A percentile compares a stretch with the other conserved stretches of the same genome.
Conservation (phyloP, 2,113 vertebrate species). For the Pycnonotus jocosus region DNA sequence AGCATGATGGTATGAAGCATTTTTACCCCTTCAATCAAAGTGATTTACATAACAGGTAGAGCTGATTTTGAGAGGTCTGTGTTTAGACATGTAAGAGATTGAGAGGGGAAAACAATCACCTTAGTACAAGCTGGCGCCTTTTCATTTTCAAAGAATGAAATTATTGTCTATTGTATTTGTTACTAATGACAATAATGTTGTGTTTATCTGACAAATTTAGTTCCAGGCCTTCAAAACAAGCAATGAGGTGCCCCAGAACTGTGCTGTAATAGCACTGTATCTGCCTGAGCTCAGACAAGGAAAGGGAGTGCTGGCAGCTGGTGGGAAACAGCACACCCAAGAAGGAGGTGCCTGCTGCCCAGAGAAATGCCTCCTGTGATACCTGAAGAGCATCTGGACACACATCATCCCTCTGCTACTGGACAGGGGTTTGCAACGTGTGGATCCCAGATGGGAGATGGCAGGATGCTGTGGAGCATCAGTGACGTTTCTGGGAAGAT, state of each 20-base stretch:
- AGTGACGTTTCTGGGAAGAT: not conserved
- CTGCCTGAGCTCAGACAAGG: not conserved
- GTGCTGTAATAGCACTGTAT: fast-evolving
- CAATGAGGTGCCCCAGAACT: not conserved
- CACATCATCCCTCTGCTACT: not conserved
- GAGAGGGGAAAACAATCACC: not conserved
- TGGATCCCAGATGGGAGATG: not conserved
- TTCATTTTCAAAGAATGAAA: not conserved
- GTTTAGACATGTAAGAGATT: not conserved
- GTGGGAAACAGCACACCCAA: not conserved
- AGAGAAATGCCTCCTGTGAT: not conserved
- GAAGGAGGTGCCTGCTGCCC: not conserved
- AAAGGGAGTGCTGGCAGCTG: not conserved
- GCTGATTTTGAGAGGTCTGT: not conserved
- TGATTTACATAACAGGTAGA: not conserved
- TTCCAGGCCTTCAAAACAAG: not conserved
- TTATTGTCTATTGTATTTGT: not conserved
- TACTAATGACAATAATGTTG: not conserved
- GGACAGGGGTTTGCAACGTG: not conserved
- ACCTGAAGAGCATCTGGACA: not conserved
- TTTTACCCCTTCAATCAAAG: not conserved
- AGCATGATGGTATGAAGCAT: not conserved
- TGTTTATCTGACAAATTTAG: not conserved
- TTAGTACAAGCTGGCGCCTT: not conserved
- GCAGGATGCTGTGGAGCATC: not conserved